phyloP scores from a whole-genome alignment of 2,113 vertebrate genomes.

The Ctenodactylus gundi region DNA sequence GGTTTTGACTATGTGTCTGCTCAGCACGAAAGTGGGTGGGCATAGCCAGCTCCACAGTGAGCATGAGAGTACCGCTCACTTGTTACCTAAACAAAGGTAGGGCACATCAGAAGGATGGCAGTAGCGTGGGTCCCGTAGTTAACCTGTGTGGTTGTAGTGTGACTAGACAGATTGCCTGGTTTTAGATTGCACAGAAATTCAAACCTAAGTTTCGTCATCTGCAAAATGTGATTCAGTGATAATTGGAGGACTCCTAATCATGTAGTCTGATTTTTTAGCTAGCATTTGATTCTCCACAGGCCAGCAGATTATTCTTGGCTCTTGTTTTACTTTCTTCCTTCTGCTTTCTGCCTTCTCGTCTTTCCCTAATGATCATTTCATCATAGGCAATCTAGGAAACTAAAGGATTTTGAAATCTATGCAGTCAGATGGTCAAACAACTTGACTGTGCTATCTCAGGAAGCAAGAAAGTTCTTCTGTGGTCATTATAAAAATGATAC shows the following conservation, averaged over 20 bases:
- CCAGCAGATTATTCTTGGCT: constrained; percentile 50
- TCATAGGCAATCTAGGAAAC: constrained; percentile 35
- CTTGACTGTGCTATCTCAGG: neutral
- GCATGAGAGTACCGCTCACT: neutral
- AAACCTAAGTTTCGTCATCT: constrained; percentile 8
- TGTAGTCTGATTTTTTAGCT: neutral
- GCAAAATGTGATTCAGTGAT: neutral
- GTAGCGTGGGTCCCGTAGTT: neutral
- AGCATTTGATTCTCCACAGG: constrained; percentile 70
- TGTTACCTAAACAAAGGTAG: neutral
- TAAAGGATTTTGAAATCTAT: neutral
- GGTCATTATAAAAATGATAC: neutral
- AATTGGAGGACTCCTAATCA: neutral
- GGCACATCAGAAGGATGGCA: neutral
- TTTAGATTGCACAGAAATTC: constrained; percentile 24
- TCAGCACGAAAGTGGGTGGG: neutral
- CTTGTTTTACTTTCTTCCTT: constrained; percentile 70
- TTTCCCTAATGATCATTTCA: constrained; percentile 57
- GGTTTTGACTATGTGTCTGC: too few relatives aligned
- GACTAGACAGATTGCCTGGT: neutral
- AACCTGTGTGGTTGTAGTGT: neutral
- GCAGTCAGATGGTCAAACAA: neutral
- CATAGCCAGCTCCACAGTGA: neutral
- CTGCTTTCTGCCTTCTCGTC: constrained; percentile 57
- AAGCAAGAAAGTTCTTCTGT: neutral